Evolutionary conservation across 1,140 invertebrate genomes (phyloP).

Genomic region (Danaus melanippus): DNA sequence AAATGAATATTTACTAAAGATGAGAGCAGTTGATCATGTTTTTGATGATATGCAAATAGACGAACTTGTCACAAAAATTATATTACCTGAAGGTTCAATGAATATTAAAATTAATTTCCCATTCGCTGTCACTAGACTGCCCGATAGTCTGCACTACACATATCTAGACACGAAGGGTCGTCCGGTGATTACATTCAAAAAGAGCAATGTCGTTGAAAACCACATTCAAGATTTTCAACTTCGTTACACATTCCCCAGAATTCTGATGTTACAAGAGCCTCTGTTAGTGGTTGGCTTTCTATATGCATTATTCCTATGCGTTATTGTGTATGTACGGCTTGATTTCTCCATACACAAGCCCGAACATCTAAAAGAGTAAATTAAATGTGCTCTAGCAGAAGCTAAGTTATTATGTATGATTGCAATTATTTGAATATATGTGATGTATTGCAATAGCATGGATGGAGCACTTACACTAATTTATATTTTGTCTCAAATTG

Average conservation of each 20-base stretch:
- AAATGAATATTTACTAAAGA: slow-evolving; percentile 88
- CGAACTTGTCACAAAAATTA: slow-evolving; percentile 90
- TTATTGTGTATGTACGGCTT: slow-evolving; percentile 95
- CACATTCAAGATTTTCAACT: slow-evolving; percentile 95
- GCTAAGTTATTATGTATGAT: not conserved
- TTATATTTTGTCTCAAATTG: slow-evolving; percentile 11
- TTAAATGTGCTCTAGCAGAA: slow-evolving; percentile 11
- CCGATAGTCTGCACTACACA: slow-evolving; percentile 89
- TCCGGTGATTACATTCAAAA: slow-evolving; percentile 88
- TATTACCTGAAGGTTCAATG: slow-evolving; percentile 93
- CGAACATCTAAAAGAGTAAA: slow-evolving; percentile 67
- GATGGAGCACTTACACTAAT: not conserved
- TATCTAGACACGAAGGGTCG: slow-evolving; percentile 96
- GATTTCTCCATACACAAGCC: slow-evolving; percentile 91
- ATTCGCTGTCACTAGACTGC: slow-evolving; percentile 82
- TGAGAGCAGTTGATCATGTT: slow-evolving; percentile 95
- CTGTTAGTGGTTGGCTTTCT: slow-evolving; percentile 90
- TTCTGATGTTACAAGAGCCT: slow-evolving; percentile 93
- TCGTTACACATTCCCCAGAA: slow-evolving; percentile 90
- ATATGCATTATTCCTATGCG: slow-evolving; percentile 90
- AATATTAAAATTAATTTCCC: slow-evolving; percentile 88
- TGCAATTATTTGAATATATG: slow-evolving; percentile 12
- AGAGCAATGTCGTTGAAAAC: slow-evolving; percentile 94
- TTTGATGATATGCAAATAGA: slow-evolving; percentile 98
- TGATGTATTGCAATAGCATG: slow-evolving; percentile 8